Percentiles rank a stretch among this genome's conserved stretches.
Evolutionary conservation across 1,140 invertebrate genomes (phyloP).

Genomic region (Phocides pigmalion): DNA sequence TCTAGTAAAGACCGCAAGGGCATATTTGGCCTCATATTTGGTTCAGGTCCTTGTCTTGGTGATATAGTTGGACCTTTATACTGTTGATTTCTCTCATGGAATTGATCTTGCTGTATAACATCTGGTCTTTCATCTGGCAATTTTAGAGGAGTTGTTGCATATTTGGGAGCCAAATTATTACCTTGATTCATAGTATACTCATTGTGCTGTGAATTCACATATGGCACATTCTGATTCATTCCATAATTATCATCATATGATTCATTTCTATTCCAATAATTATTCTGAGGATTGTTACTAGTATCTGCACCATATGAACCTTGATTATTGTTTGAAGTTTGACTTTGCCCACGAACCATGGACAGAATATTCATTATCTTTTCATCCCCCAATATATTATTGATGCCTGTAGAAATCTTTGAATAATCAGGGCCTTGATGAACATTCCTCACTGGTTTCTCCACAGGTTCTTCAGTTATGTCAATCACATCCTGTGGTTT

Average conservation of each 20-base stretch:
- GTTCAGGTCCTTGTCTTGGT: constrained; percentile 1
- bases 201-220: constrained; percentile 8
- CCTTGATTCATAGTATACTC: constrained; percentile 23
- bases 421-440: constrained; percentile 79
- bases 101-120: constrained; percentile 26
- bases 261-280: constrained; percentile 51
- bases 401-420: constrained; percentile 85
- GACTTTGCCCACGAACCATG: constrained; percentile 68
- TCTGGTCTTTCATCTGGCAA: constrained; percentile 35
- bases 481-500: constrained; percentile 62
- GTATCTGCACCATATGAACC: constrained; percentile 2
- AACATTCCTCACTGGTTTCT: constrained; percentile 15
- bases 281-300: constrained; percentile 37
- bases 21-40: constrained; percentile 35
- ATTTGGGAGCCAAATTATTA: constrained; percentile 33
- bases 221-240: constrained; percentile 26
- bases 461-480: constrained; percentile 60
- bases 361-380: constrained; percentile 85
- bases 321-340: constrained; percentile 36
- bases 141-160: constrained; percentile 25
- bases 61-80: neutral
- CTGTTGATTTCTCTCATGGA: constrained; percentile 30
- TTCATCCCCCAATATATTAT: constrained; percentile 85
- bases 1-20: constrained; percentile 28
- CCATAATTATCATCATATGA: constrained; percentile 32